phyloP scores from a whole-genome alignment of 1,140 invertebrate genomes.

The Monomorium pharaonis region DNA sequence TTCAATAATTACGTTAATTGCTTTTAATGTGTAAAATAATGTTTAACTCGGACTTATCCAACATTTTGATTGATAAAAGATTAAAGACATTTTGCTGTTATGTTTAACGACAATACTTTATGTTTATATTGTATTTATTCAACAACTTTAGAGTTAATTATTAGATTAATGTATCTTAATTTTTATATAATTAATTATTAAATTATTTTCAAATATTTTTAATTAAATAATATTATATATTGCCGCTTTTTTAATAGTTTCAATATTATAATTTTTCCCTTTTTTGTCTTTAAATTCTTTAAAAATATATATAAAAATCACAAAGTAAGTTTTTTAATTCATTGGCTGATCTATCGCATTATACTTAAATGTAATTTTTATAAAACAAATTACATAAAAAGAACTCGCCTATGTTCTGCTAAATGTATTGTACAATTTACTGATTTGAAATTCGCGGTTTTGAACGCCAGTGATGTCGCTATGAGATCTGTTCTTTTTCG shows the following conservation, averaged over 20 bases:
- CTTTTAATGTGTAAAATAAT: no score
- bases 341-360: no score
- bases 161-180: neutral
- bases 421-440: neutral
- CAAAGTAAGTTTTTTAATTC: no score
- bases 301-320: no score
- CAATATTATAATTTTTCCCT: neutral
- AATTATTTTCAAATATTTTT: no score
- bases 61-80: neutral
- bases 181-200: neutral
- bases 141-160: neutral
- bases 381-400: no score
- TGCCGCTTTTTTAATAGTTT: no score
- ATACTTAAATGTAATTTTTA: no score
- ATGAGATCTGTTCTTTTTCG: no score
- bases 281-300: neutral
- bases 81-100: neutral
- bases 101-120: neutral
- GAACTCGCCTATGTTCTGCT: neutral
- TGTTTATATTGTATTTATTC: neutral
- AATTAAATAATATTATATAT: no score
- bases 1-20: no score
- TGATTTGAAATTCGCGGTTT: neutral
- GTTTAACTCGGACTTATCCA: neutral
- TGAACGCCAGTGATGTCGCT: neutral